Percentiles rank a stretch among this genome's conserved stretches.
Conservation (phyloP, 2,797 vertebrate genomes). For the Toxotes lorentzi region DNA sequence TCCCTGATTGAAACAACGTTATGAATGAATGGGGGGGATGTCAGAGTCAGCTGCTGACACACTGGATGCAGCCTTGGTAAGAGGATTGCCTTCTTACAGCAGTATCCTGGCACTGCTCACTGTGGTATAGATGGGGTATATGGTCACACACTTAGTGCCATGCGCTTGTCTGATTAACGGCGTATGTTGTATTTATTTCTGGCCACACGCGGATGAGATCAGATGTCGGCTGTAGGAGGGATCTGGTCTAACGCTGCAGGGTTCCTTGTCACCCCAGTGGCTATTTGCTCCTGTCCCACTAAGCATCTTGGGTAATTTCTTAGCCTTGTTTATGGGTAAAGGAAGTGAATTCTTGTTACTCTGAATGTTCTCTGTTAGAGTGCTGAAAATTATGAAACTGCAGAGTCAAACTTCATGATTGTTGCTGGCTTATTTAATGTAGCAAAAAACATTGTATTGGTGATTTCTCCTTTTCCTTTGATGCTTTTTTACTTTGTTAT, state of each 20-base stretch:
- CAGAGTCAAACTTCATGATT: background rate
- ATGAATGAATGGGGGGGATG: slow-evolving; percentile 42
- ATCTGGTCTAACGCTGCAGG: slow-evolving; percentile 53
- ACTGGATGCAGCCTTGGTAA: slow-evolving; percentile 55
- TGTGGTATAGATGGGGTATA: slow-evolving; percentile 41
- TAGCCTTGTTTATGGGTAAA: slow-evolving; percentile 17
- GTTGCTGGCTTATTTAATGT: slow-evolving; percentile 6
- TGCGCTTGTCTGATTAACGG: slow-evolving; percentile 57
- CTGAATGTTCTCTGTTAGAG: background rate
- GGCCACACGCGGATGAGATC: slow-evolving; percentile 45
- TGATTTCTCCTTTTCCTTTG: background rate
- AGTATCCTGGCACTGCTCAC: slow-evolving; percentile 53
- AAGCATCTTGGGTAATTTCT: slow-evolving; percentile 45
- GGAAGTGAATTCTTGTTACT: slow-evolving; percentile 3
- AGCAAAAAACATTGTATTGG: background rate
- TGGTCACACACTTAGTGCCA: slow-evolving; percentile 23
- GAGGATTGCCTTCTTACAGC: slow-evolving; percentile 71
- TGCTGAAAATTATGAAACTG: background rate
- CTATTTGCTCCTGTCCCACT: slow-evolving; percentile 10
- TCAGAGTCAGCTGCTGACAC: slow-evolving; percentile 33
- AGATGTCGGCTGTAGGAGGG: slow-evolving; percentile 45
- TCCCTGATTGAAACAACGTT: slow-evolving; percentile 29
- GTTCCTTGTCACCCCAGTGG: slow-evolving; percentile 26
- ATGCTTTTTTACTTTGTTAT: too few species aligned
- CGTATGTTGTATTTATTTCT: slow-evolving; percentile 58